Conservation (phyloP, 2,797 vertebrate species). For the Xerus rutilus region DNA sequence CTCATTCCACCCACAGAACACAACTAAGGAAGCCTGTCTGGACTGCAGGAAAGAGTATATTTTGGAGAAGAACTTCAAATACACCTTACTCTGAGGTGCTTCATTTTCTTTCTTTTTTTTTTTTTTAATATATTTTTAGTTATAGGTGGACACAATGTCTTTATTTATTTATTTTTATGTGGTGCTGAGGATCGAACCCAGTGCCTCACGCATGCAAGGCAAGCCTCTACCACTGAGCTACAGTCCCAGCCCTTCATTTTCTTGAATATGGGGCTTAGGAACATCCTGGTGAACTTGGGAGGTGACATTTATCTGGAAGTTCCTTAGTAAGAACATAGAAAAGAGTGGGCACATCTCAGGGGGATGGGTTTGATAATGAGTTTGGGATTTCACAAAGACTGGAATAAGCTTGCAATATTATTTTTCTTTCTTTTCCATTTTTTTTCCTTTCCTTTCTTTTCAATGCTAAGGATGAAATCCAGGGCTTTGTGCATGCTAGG, state of each 20-base stretch:
- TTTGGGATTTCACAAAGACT: background rate
- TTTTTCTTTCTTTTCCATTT: background rate
- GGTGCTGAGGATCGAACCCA: no score
- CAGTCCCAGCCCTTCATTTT: background rate
- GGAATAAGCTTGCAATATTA: background rate
- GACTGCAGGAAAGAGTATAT: background rate
- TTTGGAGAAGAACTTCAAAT: background rate
- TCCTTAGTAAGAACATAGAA: background rate
- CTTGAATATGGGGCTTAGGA: background rate
- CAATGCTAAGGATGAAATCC: background rate
- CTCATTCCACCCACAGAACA: background rate
- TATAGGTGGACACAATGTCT: no score
- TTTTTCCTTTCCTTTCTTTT: background rate
- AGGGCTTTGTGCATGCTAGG: background rate
- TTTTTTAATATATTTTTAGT: no score
- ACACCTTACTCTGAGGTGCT: background rate
- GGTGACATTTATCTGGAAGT: background rate
- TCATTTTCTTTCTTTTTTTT: background rate
- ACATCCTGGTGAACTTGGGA: background rate
- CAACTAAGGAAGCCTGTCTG: background rate
- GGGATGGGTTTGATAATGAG: background rate
- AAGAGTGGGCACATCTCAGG: background rate
- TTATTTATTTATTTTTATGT: no score
- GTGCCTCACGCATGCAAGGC: no score
- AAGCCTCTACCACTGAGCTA: no score